Evolutionary conservation across 2,888 invertebrate species (phyloP).

Genomic region (Scaptomyza tumidula): DNA sequence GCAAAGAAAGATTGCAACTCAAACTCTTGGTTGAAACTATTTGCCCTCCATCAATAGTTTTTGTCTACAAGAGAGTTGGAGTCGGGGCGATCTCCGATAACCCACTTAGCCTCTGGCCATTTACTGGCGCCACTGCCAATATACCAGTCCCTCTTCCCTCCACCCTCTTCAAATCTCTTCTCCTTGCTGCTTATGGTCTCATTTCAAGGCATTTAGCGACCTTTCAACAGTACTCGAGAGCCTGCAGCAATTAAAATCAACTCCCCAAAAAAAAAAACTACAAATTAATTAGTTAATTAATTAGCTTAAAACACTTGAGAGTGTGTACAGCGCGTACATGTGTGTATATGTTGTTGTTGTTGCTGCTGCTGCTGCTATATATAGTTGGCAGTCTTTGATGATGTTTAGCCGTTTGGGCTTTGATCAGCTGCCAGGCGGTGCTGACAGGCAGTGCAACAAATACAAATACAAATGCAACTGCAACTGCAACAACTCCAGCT

Average conservation of each 20-base stretch:
- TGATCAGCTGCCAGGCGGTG: constrained; percentile 72
- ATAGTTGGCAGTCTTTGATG: constrained; percentile 57
- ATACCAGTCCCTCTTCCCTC: too few species aligned
- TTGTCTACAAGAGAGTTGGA: constrained; percentile 25
- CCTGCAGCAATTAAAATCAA: constrained; percentile 71
- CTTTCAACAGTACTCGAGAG: constrained; percentile 56
- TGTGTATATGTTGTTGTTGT: constrained; percentile 18
- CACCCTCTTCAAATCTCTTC: not conserved
- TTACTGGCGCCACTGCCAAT: constrained; percentile 39
- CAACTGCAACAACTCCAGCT: constrained; percentile 11
- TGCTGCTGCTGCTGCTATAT: constrained; percentile 40
- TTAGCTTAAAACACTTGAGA: constrained; percentile 76
- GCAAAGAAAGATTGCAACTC: constrained; percentile 9
- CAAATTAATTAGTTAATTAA: constrained; percentile 81
- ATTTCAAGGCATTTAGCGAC: constrained; percentile 30
- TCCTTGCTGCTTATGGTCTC: not conserved
- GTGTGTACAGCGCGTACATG: constrained; percentile 47
- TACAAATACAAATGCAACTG: not conserved
- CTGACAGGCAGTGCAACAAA: constrained; percentile 62
- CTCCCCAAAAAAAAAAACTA: constrained; percentile 75
- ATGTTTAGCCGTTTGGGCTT: constrained; percentile 51
- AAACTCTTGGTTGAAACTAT: not conserved
- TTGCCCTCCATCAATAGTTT: constrained; percentile 58
- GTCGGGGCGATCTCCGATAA: constrained; percentile 19
- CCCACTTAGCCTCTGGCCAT: constrained; percentile 55